Evolutionary conservation across 2,888 invertebrate species (phyloP), one percentile per base, ranked within the genome.

Genomic region (Cyrtodaria siliqua): DNA sequence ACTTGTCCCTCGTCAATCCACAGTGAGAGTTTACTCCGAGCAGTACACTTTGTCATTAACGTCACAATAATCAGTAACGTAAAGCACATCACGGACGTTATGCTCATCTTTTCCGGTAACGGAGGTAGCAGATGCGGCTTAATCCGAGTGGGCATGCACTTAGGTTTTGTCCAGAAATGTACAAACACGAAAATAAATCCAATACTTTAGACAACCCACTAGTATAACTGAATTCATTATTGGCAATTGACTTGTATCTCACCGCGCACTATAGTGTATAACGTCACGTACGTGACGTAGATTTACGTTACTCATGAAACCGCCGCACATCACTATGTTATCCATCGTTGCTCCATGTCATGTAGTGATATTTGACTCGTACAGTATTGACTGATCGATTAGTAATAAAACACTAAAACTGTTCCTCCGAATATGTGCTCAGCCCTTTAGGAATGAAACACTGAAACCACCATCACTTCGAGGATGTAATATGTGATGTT

Each of bases 1-100:
- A 86, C 81, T 61, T 85, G 85, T 40, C 71, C 77, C 57, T 84
- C 86, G 52, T 86, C 86, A 40, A 86, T 83, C 85, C 85, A 86
- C 27, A 86, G 68, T 9, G 84, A 79, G 2, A 86, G 76, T 64
- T 75, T 81, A 57, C 81, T 83, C 50, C 75, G 71, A 14, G 79
- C 76, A 20, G 53, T 69, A 33, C 71, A 71, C 26, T 69, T 69
- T 23, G 75, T 73, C 66, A 76, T 62, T 60, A 69, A 60, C 33
- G 64, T 60, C 26, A 75, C 59, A 40, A 74, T 55, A 2, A 75
- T 50, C n/a, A 79, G 55, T 40, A 79, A 55, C 50, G 66, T 59
- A 61, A 55, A 74, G 56, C 62, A 68, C 57, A 56, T 52, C 29
- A 63, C 49, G 40, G 62, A 68, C 24, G 47, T 23, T 24, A 62